Conservation (phyloP, 1,140 invertebrate species). For the Drosophila rufa region DNA sequence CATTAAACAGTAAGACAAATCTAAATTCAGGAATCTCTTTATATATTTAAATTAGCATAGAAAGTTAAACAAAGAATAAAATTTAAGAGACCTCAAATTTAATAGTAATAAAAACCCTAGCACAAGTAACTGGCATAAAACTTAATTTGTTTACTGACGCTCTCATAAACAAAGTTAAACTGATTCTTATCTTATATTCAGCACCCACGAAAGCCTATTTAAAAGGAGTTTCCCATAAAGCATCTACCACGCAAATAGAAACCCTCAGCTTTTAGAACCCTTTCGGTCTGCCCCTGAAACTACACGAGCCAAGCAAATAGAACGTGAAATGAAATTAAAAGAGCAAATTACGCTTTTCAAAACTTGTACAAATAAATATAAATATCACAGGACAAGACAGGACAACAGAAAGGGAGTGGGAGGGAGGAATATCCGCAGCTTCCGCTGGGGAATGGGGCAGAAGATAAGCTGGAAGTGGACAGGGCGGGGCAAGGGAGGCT, state of each 20-base stretch:
- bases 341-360: constrained; percentile 69
- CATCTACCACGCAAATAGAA: constrained; percentile 28
- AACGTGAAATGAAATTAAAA: constrained; percentile 78
- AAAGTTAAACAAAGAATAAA: neutral
- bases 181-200: constrained; percentile 20
- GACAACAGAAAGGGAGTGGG: constrained; percentile 6
- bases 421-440: constrained; percentile 3
- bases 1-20: no score
- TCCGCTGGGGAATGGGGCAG: constrained; percentile 9
- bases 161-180: neutral
- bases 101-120: constrained; percentile 2
- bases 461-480: constrained; percentile 30
- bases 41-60: no score
- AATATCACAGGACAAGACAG: constrained; percentile 38
- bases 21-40: no score
- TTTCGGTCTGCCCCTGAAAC: constrained; percentile 4
- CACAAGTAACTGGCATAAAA: constrained; percentile 7
- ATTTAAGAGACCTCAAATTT: neutral
- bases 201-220: constrained; percentile 18
- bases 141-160: constrained; percentile 4
- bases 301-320: constrained; percentile 49
- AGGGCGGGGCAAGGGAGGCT: neutral
- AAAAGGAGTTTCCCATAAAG: constrained; percentile 27
- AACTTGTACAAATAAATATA: constrained; percentile 69
- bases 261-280: constrained; percentile 7